Evolutionary conservation across 2,113 vertebrate genomes (phyloP).

Genomic region (Mustela nigripes): DNA sequence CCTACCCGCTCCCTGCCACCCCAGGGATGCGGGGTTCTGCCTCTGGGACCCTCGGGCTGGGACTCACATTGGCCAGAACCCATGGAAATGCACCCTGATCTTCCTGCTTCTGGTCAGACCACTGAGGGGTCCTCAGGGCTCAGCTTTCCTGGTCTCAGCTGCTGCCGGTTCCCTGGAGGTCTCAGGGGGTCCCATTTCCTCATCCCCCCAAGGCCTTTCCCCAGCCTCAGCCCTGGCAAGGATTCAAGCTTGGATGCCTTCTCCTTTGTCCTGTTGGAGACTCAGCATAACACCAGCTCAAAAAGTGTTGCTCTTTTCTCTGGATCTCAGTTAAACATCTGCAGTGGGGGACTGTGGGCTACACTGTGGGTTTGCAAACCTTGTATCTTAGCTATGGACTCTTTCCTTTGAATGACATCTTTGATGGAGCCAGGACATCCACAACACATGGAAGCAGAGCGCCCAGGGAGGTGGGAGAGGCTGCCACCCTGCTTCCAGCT

Average conservation of each 20-base stretch:
- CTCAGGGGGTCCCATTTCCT: neutral
- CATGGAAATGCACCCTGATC: fast-evolving
- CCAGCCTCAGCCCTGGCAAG: neutral
- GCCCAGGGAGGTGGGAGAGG: too few relatives aligned
- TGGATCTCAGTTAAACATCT: neutral
- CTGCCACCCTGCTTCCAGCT: neutral
- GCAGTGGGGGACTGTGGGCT: fast-evolving
- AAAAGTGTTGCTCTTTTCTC: neutral
- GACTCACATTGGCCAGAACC: neutral
- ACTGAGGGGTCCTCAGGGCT: neutral
- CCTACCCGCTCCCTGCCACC: neutral
- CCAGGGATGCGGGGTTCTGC: neutral
- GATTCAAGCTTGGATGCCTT: neutral
- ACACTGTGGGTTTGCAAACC: neutral
- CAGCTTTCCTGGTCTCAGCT: neutral
- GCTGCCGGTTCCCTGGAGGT: neutral
- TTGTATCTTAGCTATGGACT: too few relatives aligned
- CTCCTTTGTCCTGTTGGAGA: neutral
- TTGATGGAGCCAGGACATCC: fast-evolving
- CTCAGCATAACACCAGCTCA: too few relatives aligned
- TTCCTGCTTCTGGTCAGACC: neutral
- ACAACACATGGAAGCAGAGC: fast-evolving
- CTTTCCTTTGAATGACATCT: neutral
- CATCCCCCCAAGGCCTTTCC: too few relatives aligned
- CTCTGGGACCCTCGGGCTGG: neutral